Percentiles rank a stretch among this genome's conserved stretches.
Evolutionary conservation across 2,888 invertebrate genomes (phyloP).

Genomic region (Ctenicera cuprea): DNA sequence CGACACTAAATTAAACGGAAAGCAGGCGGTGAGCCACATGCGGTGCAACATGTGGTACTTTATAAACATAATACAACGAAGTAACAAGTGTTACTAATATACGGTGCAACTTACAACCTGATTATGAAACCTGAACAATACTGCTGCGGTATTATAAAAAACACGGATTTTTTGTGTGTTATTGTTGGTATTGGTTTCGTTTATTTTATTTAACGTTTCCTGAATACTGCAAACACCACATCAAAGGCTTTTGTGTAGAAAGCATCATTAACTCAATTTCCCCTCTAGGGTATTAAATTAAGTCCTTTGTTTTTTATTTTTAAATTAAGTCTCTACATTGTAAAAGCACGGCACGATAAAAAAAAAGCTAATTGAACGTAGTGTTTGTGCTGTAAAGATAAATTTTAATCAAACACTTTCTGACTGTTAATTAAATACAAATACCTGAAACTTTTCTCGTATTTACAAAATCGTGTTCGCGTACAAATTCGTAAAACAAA

Average conservation of each 20-base stretch:
- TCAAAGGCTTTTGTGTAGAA: too few species aligned
- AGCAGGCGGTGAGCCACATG: slow-evolving; percentile 40
- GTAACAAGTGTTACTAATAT: slow-evolving; percentile 37
- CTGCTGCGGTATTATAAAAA: not conserved
- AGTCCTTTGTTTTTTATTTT: too few species aligned
- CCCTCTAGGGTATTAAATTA: too few species aligned
- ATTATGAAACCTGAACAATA: slow-evolving; percentile 12
- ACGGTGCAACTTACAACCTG: slow-evolving; percentile 24
- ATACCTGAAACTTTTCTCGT: slow-evolving; percentile 8
- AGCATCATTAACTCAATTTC: too few species aligned
- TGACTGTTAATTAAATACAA: slow-evolving; percentile 22
- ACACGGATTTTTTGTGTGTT: not conserved
- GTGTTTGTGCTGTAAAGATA: not conserved
- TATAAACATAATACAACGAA: slow-evolving; percentile 37
- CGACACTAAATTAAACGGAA: slow-evolving; percentile 40
- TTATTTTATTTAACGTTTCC: not conserved
- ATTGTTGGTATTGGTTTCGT: not conserved
- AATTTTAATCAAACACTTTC: slow-evolving; percentile 13
- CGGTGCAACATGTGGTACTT: slow-evolving; percentile 39
- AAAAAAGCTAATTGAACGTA: too few species aligned
- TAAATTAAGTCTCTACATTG: too few species aligned
- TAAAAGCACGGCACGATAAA: too few species aligned
- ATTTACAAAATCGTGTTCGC: not conserved
- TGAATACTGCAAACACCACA: too few species aligned
- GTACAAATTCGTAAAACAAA: slow-evolving; percentile 25